Percentiles rank a stretch among this genome's conserved stretches.
Evolutionary conservation across 2,113 vertebrate species (phyloP).

Genomic region (Hyperopisus bebe): DNA sequence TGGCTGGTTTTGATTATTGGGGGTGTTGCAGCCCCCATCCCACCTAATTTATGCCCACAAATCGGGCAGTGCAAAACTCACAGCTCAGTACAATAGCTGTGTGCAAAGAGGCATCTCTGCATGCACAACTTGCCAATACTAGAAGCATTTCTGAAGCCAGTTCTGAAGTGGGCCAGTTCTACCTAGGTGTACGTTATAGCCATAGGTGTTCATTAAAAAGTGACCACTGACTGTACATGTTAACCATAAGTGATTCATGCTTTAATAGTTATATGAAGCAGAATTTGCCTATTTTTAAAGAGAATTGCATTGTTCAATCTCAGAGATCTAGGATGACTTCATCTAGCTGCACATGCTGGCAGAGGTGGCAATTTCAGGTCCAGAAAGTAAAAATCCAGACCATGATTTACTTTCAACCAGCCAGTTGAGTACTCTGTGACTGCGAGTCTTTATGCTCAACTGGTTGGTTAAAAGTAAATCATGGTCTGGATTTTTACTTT

Average conservation of each 20-base stretch:
- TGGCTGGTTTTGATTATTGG: no score
- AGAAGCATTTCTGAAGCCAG: neutral
- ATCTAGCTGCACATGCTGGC: neutral
- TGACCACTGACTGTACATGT: neutral
- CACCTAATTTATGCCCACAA: no score
- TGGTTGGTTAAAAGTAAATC: no score
- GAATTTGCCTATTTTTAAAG: neutral
- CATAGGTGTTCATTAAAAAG: neutral
- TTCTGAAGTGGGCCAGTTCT: neutral
- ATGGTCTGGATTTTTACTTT: no score
- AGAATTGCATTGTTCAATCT: neutral
- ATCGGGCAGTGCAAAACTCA: neutral
- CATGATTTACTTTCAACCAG: no score
- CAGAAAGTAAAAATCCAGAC: no score
- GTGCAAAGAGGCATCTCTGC: neutral
- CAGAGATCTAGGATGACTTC: neutral
- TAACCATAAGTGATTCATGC: neutral
- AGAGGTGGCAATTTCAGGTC: no score
- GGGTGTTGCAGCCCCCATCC: no score
- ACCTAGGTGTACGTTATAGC: neutral
- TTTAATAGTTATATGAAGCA: neutral
- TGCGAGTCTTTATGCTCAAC: no score
- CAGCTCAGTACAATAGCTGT: neutral
- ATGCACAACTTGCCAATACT: neutral
- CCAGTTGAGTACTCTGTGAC: no score